Evolutionary conservation across 2,797 vertebrate species (phyloP).

Genomic region (Hemitrygon akajei): DNA sequence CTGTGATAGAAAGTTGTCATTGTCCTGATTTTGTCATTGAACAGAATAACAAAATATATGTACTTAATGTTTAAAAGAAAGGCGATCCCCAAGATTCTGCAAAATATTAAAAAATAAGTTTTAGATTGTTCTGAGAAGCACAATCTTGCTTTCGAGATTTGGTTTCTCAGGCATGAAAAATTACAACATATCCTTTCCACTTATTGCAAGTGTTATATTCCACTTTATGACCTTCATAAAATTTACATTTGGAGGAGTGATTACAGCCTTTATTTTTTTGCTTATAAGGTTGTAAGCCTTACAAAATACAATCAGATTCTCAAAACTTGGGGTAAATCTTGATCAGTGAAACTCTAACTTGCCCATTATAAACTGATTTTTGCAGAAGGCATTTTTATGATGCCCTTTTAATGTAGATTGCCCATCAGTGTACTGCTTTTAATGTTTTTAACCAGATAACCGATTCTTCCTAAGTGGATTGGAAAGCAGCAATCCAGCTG

Average conservation of each 20-base stretch:
- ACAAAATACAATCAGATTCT: neutral
- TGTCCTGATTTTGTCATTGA: neutral
- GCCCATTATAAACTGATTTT: neutral
- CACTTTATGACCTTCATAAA: neutral
- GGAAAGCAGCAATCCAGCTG: neutral
- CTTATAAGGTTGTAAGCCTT: neutral
- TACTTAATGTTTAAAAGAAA: slow-evolving; percentile 4
- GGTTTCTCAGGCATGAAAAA: neutral
- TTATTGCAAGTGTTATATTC: neutral
- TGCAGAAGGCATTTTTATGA: neutral
- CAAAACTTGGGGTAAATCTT: neutral
- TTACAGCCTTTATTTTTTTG: neutral
- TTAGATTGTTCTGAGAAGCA: neutral
- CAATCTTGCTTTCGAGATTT: neutral
- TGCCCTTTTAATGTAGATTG: neutral
- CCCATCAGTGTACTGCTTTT: neutral
- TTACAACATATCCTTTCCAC: neutral
- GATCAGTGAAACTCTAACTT: neutral
- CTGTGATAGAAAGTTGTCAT: neutral
- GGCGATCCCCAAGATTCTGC: neutral
- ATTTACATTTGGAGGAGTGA: neutral
- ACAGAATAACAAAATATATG: neutral
- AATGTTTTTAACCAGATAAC: slow-evolving; percentile 21
- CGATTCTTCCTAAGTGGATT: neutral
- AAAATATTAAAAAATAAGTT: slow-evolving; percentile 7